Conservation (phyloP, 2,113 vertebrate species). For the Toxostoma redivivum region DNA sequence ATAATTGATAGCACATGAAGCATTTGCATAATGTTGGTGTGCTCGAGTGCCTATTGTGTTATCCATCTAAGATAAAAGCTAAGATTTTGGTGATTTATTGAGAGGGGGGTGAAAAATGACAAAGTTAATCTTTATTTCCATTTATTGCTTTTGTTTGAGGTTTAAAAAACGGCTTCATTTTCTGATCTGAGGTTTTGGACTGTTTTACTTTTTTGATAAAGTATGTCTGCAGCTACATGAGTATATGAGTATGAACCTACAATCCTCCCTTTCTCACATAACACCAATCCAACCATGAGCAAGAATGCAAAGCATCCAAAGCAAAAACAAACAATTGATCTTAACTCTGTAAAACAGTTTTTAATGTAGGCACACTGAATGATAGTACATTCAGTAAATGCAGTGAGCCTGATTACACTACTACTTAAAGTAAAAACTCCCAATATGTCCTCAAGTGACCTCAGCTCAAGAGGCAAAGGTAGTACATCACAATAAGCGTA, state of each 20-base stretch:
- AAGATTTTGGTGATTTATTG: conserved; percentile 50
- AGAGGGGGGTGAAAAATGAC: conserved; percentile 46
- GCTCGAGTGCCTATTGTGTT: conserved; percentile 47
- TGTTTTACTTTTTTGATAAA: conserved; percentile 16
- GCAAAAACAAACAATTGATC: conserved; percentile 52
- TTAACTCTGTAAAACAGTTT: neutral
- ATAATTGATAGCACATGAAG: conserved; percentile 64
- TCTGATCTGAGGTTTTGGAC: conserved; percentile 54
- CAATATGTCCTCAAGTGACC: neutral
- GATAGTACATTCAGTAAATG: conserved; percentile 14
- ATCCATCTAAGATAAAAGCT: conserved; percentile 45
- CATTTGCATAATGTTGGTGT: conserved; percentile 53
- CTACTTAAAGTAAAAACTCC: neutral
- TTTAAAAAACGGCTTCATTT: conserved; percentile 46
- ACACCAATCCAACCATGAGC: conserved; percentile 42
- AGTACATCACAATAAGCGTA: neutral
- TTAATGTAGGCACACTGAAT: neutral
- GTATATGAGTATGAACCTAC: neutral
- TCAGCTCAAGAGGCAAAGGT: neutral
- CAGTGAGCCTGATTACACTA: neutral
- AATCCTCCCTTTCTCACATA: conserved; percentile 44
- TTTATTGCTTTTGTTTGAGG: conserved; percentile 49
- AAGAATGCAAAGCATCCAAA: conserved; percentile 54
- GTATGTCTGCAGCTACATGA: conserved; percentile 8
- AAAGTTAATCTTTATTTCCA: conserved; percentile 46